Percentiles rank a stretch among this genome's conserved stretches.
Evolutionary conservation across 1,140 invertebrate genomes (phyloP).

Genomic region (Neodiprion pinetum): DNA sequence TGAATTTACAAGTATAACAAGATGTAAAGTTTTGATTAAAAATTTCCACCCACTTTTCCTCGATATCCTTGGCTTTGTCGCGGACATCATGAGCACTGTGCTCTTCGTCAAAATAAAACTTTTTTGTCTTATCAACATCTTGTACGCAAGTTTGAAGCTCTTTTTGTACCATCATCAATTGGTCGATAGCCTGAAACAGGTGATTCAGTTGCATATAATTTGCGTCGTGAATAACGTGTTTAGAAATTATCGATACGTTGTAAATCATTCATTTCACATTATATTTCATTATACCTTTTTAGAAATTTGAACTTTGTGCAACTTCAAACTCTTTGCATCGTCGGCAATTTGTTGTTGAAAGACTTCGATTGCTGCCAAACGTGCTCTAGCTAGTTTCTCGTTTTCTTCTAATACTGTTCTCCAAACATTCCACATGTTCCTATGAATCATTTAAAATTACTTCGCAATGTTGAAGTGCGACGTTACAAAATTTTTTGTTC

Average conservation of each 20-base stretch:
- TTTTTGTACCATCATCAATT: slow-evolving; percentile 86
- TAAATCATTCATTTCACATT: slow-evolving; percentile 13
- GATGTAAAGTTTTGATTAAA: too few species aligned
- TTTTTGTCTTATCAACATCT: slow-evolving; percentile 94
- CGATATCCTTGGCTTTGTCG: slow-evolving; percentile 93
- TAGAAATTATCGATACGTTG: too few species aligned
- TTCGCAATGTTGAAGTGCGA: too few species aligned
- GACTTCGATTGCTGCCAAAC: slow-evolving; percentile 90
- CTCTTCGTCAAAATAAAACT: slow-evolving; percentile 95
- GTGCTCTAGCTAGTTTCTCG: slow-evolving; percentile 88
- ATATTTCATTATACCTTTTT: slow-evolving; percentile 75
- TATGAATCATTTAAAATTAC: slow-evolving; percentile 53
- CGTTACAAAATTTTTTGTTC: slow-evolving; percentile 14
- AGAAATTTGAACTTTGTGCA: slow-evolving; percentile 83
- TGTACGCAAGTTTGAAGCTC: slow-evolving; percentile 86
- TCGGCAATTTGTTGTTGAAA: slow-evolving; percentile 94
- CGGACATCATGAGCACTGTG: slow-evolving; percentile 93
- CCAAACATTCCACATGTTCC: slow-evolving; percentile 98
- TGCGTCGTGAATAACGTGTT: background rate
- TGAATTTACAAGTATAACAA: too few species aligned
- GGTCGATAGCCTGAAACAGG: slow-evolving; percentile 78
- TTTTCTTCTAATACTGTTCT: slow-evolving; percentile 93
- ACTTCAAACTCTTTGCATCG: slow-evolving; percentile 84
- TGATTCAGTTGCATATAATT: background rate
- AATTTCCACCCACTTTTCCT: slow-evolving; percentile 83